Percentiles rank a stretch among this genome's conserved stretches.
These are phyloP conservation scores for Catostylus mosaicus DNA, from an alignment of 30 jellyfish, hydroid and myxozoan genomes.

Conservation along the genomic window DNA sequence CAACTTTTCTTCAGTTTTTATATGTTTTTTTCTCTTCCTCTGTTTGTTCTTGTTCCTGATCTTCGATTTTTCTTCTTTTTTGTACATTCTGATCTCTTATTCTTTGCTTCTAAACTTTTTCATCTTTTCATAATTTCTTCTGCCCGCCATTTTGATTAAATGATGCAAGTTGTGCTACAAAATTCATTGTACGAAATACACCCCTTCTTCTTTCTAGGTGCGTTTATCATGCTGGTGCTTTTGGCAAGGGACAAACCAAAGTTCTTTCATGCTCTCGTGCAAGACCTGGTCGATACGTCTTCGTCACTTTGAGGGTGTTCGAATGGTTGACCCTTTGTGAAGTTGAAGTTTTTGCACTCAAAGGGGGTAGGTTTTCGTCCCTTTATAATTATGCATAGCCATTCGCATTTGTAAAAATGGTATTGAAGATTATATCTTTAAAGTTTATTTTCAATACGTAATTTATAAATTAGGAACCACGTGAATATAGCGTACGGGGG, in stretches of 20 bases:
- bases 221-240: slow-evolving; percentile 13
- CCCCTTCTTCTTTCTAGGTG: slow-evolving; percentile 20
- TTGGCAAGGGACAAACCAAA: slow-evolving; percentile 38
- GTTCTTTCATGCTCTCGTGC: slow-evolving; percentile 11
- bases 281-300: slow-evolving; percentile 45
- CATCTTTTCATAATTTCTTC: too few relatives aligned
- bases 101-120: too few relatives aligned
- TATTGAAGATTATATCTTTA: too few relatives aligned
- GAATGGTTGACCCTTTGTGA: slow-evolving; percentile 59
- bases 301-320: slow-evolving; percentile 11
- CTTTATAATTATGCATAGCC: neutral
- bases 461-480: neutral
- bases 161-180: too few relatives aligned
- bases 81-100: too few relatives aligned
- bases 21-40: too few relatives aligned
- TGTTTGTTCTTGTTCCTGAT: too few relatives aligned
- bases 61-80: too few relatives aligned
- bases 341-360: slow-evolving; percentile 47
- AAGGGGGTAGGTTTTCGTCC: slow-evolving; percentile 26
- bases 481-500: neutral
- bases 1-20: too few relatives aligned
- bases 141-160: too few relatives aligned
- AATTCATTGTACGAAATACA: neutral
- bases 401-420: too few relatives aligned
- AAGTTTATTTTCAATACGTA: too few relatives aligned